phyloP scores from a whole-genome alignment of 2,113 vertebrate species.

The Pomatorhinus ruficollis region DNA sequence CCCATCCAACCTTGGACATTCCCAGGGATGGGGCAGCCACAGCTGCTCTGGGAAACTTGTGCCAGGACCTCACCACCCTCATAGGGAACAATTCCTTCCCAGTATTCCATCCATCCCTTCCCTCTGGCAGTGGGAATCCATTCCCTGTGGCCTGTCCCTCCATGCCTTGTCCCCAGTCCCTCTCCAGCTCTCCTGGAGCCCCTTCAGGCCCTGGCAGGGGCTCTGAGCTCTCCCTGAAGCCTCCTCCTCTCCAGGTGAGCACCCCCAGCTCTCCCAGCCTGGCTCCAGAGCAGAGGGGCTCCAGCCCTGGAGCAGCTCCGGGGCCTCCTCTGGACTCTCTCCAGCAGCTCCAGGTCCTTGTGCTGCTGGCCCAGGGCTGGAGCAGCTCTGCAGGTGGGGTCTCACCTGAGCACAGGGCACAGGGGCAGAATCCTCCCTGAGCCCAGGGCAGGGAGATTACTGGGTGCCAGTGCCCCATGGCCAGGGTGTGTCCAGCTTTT shows the following conservation, averaged over 20 bases:
- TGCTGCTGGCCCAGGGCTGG: background rate
- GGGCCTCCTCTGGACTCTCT: background rate
- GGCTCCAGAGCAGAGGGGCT: background rate
- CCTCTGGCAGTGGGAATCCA: background rate
- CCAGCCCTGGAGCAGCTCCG: background rate
- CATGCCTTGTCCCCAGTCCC: background rate
- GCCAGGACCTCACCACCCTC: rapidly evolving
- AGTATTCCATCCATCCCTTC: rapidly evolving
- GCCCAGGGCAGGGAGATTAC: background rate
- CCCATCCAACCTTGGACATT: rapidly evolving
- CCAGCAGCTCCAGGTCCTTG: background rate
- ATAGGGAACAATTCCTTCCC: rapidly evolving
- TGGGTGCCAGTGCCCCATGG: no score
- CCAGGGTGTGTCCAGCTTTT: background rate
- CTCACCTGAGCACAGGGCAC: background rate
- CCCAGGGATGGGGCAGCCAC: background rate
- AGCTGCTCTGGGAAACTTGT: background rate
- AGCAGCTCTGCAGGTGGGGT: background rate
- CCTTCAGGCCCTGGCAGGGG: background rate
- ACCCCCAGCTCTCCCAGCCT: background rate
- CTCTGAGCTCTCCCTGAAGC: background rate
- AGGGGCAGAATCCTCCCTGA: background rate
- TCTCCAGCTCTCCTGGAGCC: background rate
- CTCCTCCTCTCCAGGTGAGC: background rate
- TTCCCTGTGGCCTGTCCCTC: background rate